Evolutionary conservation across 64 coral and sea anemone genomes (phyloP), one percentile per base, ranked within the genome.

Genomic region (Platygyra sinensis): DNA sequence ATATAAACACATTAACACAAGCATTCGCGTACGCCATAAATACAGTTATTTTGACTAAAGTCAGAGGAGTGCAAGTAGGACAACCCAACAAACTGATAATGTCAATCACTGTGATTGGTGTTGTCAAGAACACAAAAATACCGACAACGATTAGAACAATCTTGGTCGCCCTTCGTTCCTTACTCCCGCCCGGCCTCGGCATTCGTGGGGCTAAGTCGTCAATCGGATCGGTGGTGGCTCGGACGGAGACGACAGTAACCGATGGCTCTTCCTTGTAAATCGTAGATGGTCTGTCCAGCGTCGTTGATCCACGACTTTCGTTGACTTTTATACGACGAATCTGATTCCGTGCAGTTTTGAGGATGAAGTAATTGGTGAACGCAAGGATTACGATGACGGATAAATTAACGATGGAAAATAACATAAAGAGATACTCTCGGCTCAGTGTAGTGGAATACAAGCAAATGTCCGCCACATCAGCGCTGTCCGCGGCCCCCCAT

Each of bases 381-480:
- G 72, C 88, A 22, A 97, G 71, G 9, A 87, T 84, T 39, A 94
- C 12, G 4, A 97, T 84, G 25, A 97, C 95, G 30, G 82, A 76
- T 51, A 97, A 93, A 84, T 97, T 97, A 30, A 97, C 90, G 17
- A 97, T 60, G 20, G 92, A 94, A 64, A 97, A 97, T 80, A 97
- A 67, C 63, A 87, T 77, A 18, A 94, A 88, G 20, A 97, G 55
- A 7, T 97, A 94, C 33, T 94, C 95, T 22, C 87, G 75, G 11
- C 24, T 82, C 2, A 97, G 85, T 2, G 92, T 94, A 29, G 91
- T 97, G 36, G 91, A 90, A 55, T 86, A 97, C 55, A 97, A 86
- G 52, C 95, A 97, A 49, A 97, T 97, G 38, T 91, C 89, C 64
- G 61, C 64, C 46, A 80, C 59, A 17, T 97, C 61, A 11, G 87